phyloP scores from a whole-genome alignment of 2,888 invertebrate species.

The Leucania comma region DNA sequence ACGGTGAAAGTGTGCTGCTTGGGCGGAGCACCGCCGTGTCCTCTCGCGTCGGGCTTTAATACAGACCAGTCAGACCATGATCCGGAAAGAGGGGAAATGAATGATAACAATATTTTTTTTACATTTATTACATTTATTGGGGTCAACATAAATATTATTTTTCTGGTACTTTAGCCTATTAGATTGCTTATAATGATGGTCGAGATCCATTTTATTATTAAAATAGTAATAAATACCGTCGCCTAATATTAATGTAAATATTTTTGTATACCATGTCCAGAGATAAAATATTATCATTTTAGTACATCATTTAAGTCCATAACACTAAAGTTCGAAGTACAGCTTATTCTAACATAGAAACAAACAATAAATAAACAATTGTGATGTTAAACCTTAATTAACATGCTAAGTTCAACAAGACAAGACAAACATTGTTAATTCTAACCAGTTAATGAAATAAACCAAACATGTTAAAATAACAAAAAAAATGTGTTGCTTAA shows the following conservation, averaged over 20 bases:
- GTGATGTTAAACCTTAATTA: constrained; percentile 35
- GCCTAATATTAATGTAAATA: constrained; percentile 16
- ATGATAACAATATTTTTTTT: constrained; percentile 1
- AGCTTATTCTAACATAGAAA: constrained; percentile 28
- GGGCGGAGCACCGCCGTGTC: no score
- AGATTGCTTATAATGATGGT: constrained; percentile 10
- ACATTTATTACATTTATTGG: constrained; percentile 45
- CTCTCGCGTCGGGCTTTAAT: no score
- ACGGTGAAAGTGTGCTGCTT: no score
- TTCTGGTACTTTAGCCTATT: constrained; percentile 21
- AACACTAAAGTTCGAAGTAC: neutral
- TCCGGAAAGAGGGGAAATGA: neutral
- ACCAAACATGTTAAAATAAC: neutral
- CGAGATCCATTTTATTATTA: constrained; percentile 19
- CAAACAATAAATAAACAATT: constrained; percentile 10
- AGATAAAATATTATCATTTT: constrained; percentile 5
- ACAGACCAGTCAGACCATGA: no score
- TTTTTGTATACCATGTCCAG: constrained; percentile 17
- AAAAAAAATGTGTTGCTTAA: neutral
- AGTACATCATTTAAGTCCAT: neutral
- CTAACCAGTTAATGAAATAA: neutral
- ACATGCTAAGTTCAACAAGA: constrained; percentile 9
- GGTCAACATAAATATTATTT: constrained; percentile 32
- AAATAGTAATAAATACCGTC: constrained; percentile 22
- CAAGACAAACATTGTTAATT: neutral